Evolutionary conservation across 2,797 vertebrate genomes (phyloP).

Genomic region (Bovichtus variegatus): DNA sequence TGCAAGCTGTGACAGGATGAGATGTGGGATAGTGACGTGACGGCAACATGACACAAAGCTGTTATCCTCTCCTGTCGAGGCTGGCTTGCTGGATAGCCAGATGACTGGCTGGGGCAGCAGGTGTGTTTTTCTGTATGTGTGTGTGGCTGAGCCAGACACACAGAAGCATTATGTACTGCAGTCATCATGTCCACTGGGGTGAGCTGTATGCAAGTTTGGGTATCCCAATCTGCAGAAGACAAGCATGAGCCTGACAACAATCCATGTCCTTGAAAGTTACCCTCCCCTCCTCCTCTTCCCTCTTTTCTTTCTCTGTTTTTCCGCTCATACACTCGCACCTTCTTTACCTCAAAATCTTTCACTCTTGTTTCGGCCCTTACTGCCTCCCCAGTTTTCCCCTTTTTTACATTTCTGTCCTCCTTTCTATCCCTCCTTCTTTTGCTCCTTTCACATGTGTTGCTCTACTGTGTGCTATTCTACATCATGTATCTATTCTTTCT

Average conservation of each 20-base stretch:
- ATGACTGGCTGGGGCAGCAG: conserved; percentile 51
- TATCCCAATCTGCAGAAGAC: conserved; percentile 29
- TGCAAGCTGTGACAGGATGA: conserved; percentile 52
- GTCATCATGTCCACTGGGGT: conserved; percentile 28
- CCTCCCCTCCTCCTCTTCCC: background rate
- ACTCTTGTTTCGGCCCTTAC: background rate
- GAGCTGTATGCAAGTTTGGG: conserved; percentile 26
- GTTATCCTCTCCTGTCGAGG: conserved; percentile 54
- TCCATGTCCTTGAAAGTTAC: conserved; percentile 60
- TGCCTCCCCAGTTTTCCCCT: background rate
- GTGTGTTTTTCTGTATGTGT: conserved; percentile 35
- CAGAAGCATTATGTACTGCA: conserved; percentile 30
- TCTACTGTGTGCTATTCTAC: background rate
- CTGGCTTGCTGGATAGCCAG: conserved; percentile 48
- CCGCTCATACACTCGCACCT: background rate
- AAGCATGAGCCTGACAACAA: conserved; percentile 24
- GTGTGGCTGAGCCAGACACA: conserved; percentile 13
- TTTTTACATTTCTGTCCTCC: background rate
- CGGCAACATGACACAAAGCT: conserved; percentile 62
- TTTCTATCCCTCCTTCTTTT: background rate
- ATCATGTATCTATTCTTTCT: conserved; percentile 3
- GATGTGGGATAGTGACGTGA: conserved; percentile 59
- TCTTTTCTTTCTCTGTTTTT: background rate
- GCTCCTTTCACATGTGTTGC: conserved; percentile 3
- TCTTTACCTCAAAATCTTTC: conserved; percentile 14